Base-by-base conservation (phyloP, 2,888 invertebrate species). In the Eumacrocentrus americanus region DNA sequence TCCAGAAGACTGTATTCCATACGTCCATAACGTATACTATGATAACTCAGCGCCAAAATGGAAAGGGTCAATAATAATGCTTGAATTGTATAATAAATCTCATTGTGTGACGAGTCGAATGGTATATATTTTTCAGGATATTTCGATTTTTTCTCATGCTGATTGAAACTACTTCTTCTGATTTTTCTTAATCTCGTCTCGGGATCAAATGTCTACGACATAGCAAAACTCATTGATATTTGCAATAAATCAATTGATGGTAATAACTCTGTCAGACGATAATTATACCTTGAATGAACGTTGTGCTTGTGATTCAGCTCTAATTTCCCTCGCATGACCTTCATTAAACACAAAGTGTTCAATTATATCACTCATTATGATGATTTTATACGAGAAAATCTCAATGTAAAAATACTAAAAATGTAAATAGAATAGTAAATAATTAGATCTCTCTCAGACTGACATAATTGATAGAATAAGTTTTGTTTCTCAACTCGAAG, bases 1-100 rank as follows among this genome's bases (percentile, higher is more conserved):
- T 73, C 70, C 62, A 76, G 22, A 5, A 76, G 54, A 56, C 70
- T 75, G 37, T 72, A 73, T 35, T 70, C 70, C 7, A 64, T 67
- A 12, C 59, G 64, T 6, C 73, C 76, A 40, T 73, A 60, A 52
- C 63, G 66, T 6, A 70, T 20, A 4, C 74, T 69, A 3, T 70
- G 62, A 61, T 69, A 76, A 35, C 72, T 72, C 62, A 73, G 38
- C 40, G 58, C 53, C 42, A 73, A 60, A 64, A 73, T 62, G 22
- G 63, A 69, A 29, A 53, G 12, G 22, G 69, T 69, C 42, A 76
- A 29, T 12, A 73, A 29, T 9, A 67, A 47, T 52, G 71, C 67
- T 65, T 70, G 72, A 58, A 66, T 52, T 60, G 64, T 70, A 47
- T 69, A 40, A 54, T 66, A 66, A 57, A 63, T 57, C 52, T 76